phyloP scores from a whole-genome alignment of 2,113 vertebrate species.

The Pangasianodon hypophthalmus region DNA sequence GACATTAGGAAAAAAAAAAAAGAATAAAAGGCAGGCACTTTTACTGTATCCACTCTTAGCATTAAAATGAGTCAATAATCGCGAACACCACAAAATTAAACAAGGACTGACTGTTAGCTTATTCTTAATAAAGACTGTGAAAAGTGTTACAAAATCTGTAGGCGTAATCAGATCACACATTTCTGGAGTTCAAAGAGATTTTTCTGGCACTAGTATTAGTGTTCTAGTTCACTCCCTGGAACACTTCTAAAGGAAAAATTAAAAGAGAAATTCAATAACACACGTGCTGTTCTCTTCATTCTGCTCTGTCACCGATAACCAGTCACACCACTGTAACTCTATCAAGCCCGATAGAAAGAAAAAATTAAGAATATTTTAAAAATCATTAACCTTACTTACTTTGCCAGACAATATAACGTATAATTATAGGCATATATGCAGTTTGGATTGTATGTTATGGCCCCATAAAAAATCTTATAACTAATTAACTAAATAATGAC shows the following conservation, averaged over 20 bases:
- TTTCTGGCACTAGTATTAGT: neutral
- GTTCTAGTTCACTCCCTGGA: neutral
- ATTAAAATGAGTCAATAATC: no score
- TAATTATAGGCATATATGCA: neutral
- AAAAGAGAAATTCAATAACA: neutral
- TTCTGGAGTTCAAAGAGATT: neutral
- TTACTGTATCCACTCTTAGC: neutral
- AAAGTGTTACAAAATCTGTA: neutral
- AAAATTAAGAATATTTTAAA: neutral
- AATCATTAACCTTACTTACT: neutral
- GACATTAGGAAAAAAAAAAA: neutral
- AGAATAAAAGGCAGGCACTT: neutral
- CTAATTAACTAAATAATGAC: neutral
- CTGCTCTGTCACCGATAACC: neutral
- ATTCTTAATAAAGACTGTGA: neutral
- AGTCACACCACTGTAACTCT: neutral
- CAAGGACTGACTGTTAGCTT: neutral
- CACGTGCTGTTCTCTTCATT: neutral
- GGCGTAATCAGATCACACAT: neutral
- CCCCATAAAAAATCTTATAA: neutral
- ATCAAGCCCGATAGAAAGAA: neutral
- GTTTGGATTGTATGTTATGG: neutral
- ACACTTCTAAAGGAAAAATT: neutral
- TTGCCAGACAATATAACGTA: neutral
- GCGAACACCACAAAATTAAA: neutral